A percentile compares a stretch with the other conserved stretches of the same genome.
Evolutionary conservation across 2,113 vertebrate species (phyloP).

Genomic region (Corythaixoides concolor): DNA sequence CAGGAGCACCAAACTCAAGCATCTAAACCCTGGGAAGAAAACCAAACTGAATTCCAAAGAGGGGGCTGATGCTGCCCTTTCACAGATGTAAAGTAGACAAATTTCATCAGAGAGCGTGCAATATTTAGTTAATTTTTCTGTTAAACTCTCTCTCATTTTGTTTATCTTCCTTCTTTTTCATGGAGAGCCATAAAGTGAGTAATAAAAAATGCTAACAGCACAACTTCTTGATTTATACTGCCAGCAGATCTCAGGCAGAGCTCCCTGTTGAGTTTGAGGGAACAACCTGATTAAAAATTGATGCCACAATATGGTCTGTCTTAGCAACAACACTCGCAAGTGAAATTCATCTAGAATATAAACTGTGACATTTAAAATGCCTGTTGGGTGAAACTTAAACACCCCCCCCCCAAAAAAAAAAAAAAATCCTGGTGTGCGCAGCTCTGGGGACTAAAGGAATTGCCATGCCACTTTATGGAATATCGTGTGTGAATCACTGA

Average conservation of each 20-base stretch:
- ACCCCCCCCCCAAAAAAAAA: neutral
- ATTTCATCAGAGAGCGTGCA: neutral
- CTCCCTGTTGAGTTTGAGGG: conserved; percentile 43
- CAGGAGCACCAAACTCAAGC: neutral
- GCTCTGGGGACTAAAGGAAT: conserved; percentile 12
- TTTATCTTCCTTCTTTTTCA: neutral
- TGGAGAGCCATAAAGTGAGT: neutral
- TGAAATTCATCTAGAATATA: conserved; percentile 39
- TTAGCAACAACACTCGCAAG: conserved; percentile 34
- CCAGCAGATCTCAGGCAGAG: conserved; percentile 10
- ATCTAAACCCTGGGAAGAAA: neutral
- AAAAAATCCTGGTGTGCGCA: neutral
- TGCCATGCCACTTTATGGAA: neutral
- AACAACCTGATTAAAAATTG: conserved; percentile 61
- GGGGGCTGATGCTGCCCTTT: neutral
- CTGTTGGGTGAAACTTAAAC: conserved; percentile 1
- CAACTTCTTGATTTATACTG: conserved; percentile 11
- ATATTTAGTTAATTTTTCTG: neutral
- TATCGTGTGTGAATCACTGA: neutral
- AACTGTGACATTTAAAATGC: conserved; percentile 8
- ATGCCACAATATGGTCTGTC: conserved; percentile 56
- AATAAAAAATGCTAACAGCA: conserved; percentile 25
- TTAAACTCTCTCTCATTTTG: neutral
- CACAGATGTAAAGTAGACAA: neutral
- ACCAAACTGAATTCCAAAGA: neutral